Conservation (phyloP, 2,113 vertebrate genomes). For the Clinocottus analis region DNA sequence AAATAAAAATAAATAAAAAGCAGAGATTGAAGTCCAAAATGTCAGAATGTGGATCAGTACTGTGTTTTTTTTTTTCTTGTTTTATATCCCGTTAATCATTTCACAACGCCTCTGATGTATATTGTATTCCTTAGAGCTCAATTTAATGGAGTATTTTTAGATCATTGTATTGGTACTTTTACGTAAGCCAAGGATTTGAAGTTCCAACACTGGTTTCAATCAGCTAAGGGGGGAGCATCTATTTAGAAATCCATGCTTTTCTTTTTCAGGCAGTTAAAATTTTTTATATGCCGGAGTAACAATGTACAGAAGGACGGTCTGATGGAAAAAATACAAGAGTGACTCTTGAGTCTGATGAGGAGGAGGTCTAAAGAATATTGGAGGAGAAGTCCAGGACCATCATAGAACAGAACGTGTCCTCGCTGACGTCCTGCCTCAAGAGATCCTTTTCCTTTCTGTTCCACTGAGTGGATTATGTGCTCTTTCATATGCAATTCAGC, state of each 20-base stretch:
- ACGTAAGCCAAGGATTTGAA: neutral
- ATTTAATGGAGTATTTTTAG: neutral
- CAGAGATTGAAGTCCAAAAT: neutral
- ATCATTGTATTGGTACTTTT: neutral
- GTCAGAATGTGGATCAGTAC: neutral
- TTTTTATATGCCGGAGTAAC: constrained; percentile 5
- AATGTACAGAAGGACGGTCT: constrained; percentile 20
- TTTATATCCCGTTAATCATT: neutral
- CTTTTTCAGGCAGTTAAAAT: neutral
- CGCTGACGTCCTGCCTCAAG: constrained; percentile 27
- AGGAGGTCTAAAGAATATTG: constrained; percentile 37
- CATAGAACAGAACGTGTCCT: constrained; percentile 22
- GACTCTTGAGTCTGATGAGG: constrained; percentile 44
- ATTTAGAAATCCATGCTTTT: neutral
- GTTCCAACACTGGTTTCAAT: neutral
- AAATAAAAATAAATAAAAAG: neutral
- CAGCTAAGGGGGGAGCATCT: neutral
- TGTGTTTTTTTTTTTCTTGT: neutral
- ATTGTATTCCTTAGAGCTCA: neutral
- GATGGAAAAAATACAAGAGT: constrained; percentile 25
- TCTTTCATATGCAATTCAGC: constrained; percentile 45
- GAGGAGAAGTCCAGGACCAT: constrained; percentile 21
- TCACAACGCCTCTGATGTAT: neutral
- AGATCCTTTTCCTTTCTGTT: constrained; percentile 40
- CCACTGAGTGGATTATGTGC: constrained; percentile 28